Evolutionary conservation across 2,113 vertebrate species (phyloP).

Genomic region (Geococcyx californianus): DNA sequence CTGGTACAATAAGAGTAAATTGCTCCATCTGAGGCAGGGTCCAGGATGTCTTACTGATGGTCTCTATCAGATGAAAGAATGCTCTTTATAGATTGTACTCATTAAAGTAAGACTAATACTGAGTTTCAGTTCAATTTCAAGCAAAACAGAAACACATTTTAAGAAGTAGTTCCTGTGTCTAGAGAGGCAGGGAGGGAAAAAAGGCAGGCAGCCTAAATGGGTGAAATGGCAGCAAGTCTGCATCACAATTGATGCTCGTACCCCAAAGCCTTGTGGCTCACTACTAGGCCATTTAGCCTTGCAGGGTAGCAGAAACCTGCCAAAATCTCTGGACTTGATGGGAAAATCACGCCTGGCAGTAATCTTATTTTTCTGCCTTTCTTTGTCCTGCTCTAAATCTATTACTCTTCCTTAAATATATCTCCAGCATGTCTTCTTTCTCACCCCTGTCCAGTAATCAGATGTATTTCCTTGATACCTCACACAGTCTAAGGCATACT

Average conservation of each 20-base stretch:
- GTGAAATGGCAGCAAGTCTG: not conserved
- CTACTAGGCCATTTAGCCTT: not conserved
- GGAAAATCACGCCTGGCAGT: not conserved
- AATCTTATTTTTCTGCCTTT: not conserved
- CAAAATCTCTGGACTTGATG: not conserved
- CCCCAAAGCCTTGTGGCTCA: not conserved
- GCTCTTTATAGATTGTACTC: not conserved
- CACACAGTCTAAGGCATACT: not conserved
- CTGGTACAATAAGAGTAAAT: not conserved
- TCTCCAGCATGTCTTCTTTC: not conserved
- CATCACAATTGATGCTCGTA: not conserved
- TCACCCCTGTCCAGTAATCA: not conserved
- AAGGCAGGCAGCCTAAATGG: not conserved
- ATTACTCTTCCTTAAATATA: not conserved
- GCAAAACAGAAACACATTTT: not conserved
- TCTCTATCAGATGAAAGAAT: not conserved
- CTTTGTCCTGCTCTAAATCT: not conserved
- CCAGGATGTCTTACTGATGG: rapidly evolving
- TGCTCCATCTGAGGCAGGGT: not conserved
- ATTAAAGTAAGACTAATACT: not conserved
- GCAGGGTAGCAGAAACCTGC: not conserved
- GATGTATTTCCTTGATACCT: not conserved
- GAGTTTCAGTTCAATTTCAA: not conserved
- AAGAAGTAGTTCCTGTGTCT: not conserved
- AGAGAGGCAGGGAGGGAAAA: not conserved